phyloP scores from a whole-genome alignment of 2,797 vertebrate species.

The Anniella stebbinsi region DNA sequence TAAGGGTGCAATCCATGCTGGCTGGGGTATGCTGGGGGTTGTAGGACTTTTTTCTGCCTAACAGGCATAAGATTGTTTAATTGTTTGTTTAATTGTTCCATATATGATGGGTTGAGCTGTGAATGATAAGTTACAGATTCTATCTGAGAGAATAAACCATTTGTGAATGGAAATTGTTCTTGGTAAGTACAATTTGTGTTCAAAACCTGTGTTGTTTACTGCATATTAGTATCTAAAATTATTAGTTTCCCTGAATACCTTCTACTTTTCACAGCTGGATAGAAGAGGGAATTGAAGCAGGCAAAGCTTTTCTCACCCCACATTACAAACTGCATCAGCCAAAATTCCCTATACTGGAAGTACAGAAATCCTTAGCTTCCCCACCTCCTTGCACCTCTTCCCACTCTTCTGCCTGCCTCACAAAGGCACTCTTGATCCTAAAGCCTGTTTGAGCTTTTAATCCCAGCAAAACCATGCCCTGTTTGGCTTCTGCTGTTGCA shows the following conservation, averaged over 20 bases:
- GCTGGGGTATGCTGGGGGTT: no score
- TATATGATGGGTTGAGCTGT: background rate
- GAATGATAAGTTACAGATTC: constrained; percentile 31
- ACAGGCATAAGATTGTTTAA: no score
- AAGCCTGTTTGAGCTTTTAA: background rate
- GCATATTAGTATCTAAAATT: background rate
- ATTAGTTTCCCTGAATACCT: background rate
- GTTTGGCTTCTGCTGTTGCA: no score
- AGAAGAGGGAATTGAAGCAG: background rate
- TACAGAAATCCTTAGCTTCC: background rate
- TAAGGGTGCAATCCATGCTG: no score
- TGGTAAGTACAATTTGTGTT: background rate
- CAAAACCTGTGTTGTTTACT: constrained; percentile 14
- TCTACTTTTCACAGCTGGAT: background rate
- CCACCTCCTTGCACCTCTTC: background rate
- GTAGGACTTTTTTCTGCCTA: no score
- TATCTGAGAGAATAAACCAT: constrained; percentile 1
- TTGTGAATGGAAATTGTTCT: background rate
- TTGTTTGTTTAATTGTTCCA: background rate
- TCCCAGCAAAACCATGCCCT: background rate
- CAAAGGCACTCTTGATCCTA: background rate
- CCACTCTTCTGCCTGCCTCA: background rate
- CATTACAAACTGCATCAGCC: background rate
- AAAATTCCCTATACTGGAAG: background rate
- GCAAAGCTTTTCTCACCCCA: background rate